Base-by-base conservation (phyloP, 2,797 vertebrate species). In the Glossophaga mutica region DNA sequence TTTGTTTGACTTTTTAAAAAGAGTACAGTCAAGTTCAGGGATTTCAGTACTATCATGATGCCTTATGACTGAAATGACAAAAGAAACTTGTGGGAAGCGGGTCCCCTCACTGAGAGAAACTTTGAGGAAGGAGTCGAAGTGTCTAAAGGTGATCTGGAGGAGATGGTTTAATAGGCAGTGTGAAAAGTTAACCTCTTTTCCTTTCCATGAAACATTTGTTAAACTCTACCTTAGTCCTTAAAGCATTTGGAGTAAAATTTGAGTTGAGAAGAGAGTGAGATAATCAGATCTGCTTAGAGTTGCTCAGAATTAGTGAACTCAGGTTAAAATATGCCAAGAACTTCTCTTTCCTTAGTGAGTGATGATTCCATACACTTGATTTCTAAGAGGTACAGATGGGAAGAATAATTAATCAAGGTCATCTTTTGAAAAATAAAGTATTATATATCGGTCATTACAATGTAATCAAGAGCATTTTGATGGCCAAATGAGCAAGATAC, bases 381-480 rank as follows among this genome's bases (percentile, higher is more conserved):
- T 70, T 81, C 73, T 88, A 90, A 59, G 21, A 81, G 29, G 29
- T 71, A 44, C 77, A 87, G 81, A 59, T 71, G 59, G 81, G 14
- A 84, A 90, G 26, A 70, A 87, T 81, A 90, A 91, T 85, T 76
- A 62, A 92, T 87, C 62, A 87, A 92, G 18, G 6, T 29, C 37
- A 81, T 84, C 9, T n/a, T 87, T 71, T 81, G 57, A 79, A 85
- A 94, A 92, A n/a, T 71, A 85, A 95, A 91, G 34, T 85, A 12
- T 8, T 8, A 29, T 10, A 5, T 15, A n/a, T 34, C 3, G 8
- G 21, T 67, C 34, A 81, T 59, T 83, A 52, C 65, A 67, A 29
- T 37, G 29, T n/a, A 52, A 74, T 73, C 73, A 88, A 34, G 59
- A 82, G 32, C 14, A 68, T 67, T 73, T 91, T 48, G 81, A 59